Percentiles rank a stretch among this genome's conserved stretches.
Conservation (phyloP, 2,797 vertebrate genomes). For the Calcarius lapponicus region DNA sequence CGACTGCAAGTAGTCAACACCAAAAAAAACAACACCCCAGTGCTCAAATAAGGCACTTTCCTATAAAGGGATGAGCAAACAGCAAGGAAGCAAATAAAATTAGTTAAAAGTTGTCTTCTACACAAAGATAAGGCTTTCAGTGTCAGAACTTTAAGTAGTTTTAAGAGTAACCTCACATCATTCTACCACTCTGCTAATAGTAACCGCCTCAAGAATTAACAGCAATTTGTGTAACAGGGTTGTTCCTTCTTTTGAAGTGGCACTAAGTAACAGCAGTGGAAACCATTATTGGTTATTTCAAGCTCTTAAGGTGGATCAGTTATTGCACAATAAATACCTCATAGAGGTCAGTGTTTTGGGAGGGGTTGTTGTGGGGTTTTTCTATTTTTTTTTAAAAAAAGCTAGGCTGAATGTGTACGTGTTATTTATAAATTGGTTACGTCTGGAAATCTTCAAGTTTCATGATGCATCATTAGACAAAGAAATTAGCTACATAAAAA, state of each 20-base stretch:
- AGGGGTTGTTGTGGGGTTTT: neutral
- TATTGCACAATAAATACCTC: conserved; percentile 90
- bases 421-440: conserved; percentile 70
- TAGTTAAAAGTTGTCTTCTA: conserved; percentile 59
- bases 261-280: conserved; percentile 78
- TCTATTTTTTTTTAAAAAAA: neutral
- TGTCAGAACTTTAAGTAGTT: conserved; percentile 83
- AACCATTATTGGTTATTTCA: conserved; percentile 80
- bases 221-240: conserved; percentile 70
- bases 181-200: conserved; percentile 73
- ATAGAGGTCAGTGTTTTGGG: conserved; percentile 82
- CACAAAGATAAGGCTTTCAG: conserved; percentile 77
- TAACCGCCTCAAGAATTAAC: conserved; percentile 70
- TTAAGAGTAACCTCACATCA: conserved; percentile 69
- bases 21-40: conserved; percentile 29
- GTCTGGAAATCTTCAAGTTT: conserved; percentile 79
- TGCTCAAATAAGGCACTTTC: conserved; percentile 76
- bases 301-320: conserved; percentile 83
- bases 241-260: conserved; percentile 74
- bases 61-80: conserved; percentile 28
- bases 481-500: conserved; percentile 61
- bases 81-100: conserved; percentile 69
- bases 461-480: conserved; percentile 69
- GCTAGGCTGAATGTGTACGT: conserved; percentile 44
- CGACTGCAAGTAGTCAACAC: conserved; percentile 41